Percentiles rank a stretch among this genome's conserved stretches.
phyloP scores from a whole-genome alignment of 2,113 vertebrate species.

The Aviceda subcristata region DNA sequence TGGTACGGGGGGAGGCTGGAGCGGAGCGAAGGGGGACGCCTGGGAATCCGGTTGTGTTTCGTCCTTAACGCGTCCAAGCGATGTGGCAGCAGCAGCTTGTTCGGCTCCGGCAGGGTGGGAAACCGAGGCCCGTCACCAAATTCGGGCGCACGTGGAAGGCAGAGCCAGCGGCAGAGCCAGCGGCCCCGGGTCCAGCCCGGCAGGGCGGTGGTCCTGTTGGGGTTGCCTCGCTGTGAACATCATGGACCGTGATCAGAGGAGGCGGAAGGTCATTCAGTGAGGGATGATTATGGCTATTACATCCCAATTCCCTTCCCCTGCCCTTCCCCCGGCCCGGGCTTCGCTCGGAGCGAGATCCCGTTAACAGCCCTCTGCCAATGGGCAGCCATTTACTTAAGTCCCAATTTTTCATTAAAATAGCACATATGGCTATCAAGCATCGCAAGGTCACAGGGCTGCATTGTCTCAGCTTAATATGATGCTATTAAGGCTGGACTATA shows the following conservation, averaged over 20 bases:
- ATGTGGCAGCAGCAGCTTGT: neutral
- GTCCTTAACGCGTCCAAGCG: accelerated
- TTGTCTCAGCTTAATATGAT: slow-evolving; percentile 56
- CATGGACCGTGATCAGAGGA: neutral
- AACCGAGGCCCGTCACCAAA: neutral
- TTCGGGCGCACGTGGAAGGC: accelerated
- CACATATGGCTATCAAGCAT: slow-evolving; percentile 3
- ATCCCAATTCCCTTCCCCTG: neutral
- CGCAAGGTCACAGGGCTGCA: slow-evolving; percentile 68
- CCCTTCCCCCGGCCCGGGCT: neutral
- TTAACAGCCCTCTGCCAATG: slow-evolving; percentile 3
- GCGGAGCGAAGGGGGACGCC: neutral
- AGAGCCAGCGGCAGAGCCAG: neutral
- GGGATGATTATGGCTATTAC: slow-evolving; percentile 3
- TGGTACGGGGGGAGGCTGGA: neutral
- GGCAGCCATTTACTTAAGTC: slow-evolving; percentile 27
- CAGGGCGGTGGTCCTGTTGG: neutral
- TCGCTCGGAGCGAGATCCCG: neutral
- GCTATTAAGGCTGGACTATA: slow-evolving; percentile 59
- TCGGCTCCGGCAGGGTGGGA: accelerated
- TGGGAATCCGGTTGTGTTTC: accelerated
- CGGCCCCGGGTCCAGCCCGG: accelerated
- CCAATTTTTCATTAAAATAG: slow-evolving; percentile 70
- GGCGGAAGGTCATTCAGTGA: neutral
- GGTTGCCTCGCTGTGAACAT: neutral